phyloP scores from a whole-genome alignment of 1,140 invertebrate genomes.

The Daktulosphaira vitifoliae region DNA sequence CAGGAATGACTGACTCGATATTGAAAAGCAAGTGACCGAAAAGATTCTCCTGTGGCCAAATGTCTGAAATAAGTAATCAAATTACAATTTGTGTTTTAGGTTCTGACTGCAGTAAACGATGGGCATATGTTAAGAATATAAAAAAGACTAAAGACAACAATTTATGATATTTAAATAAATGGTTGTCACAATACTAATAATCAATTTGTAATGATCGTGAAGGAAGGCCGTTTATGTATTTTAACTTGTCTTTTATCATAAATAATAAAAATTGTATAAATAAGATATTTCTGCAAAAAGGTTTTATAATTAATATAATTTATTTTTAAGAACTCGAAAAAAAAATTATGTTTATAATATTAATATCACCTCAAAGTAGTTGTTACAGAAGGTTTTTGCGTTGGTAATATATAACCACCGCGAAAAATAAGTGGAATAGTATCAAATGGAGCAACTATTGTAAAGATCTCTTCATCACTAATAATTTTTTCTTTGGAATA shows the following conservation, averaged over 20 bases:
- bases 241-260: too few relatives aligned
- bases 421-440: conserved; percentile 59
- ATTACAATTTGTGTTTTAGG: conserved; percentile 9
- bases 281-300: too few relatives aligned
- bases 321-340: too few relatives aligned
- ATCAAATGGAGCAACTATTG: conserved; percentile 52
- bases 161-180: too few relatives aligned
- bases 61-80: conserved; percentile 31
- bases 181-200: too few relatives aligned
- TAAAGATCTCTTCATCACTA: conserved; percentile 47
- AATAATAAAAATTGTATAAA: background rate
- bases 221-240: too few relatives aligned
- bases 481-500: conserved; percentile 46
- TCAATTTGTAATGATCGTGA: too few relatives aligned
- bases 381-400: conserved; percentile 54
- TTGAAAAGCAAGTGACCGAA: conserved; percentile 28
- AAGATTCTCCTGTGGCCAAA: conserved; percentile 35
- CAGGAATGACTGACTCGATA: conserved; percentile 19
- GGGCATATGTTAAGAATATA: background rate
- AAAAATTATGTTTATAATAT: too few relatives aligned
- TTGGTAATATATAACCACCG: conserved; percentile 63
- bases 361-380: conserved; percentile 52
- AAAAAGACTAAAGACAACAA: background rate
- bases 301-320: too few relatives aligned
- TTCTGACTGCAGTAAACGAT: background rate